Percentiles rank a stretch among this genome's conserved stretches.
phyloP scores from a whole-genome alignment of 1,140 invertebrate genomes.

The Armadillidium nasatum region DNA sequence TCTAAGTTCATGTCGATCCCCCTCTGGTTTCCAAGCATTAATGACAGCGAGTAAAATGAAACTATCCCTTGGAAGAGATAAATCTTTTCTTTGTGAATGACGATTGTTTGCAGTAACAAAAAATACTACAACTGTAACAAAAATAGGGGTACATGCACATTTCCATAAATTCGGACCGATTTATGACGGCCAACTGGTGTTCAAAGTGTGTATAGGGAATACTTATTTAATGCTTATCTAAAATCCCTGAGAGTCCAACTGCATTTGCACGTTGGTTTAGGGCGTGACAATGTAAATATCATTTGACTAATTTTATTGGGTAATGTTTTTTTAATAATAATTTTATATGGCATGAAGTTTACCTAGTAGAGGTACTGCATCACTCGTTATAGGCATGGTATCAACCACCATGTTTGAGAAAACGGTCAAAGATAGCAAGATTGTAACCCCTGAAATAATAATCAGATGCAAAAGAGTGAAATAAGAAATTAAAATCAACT shows the following conservation, averaged over 20 bases:
- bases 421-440: conserved; percentile 81
- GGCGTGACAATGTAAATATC: not conserved
- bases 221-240: not conserved
- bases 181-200: conserved; percentile 9
- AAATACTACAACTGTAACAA: not conserved
- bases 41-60: conserved; percentile 1
- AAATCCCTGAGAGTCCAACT: not conserved
- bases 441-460: conserved; percentile 68
- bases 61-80: not conserved
- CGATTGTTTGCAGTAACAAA: not conserved
- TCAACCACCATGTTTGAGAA: conserved; percentile 80
- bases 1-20: conserved; percentile 31
- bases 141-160: conserved; percentile 9
- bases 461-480: conserved; percentile 41
- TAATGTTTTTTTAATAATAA: not conserved
- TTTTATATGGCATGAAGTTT: conserved; percentile 46
- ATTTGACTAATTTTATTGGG: no score
- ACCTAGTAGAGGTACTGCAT: conserved; percentile 80
- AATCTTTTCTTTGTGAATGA: no score
- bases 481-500: conserved; percentile 45
- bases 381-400: conserved; percentile 77
- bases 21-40: conserved; percentile 50
- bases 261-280: not conserved
- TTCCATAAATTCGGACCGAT: conserved; percentile 4
- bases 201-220: not conserved